Evolutionary conservation across 2,888 invertebrate species (phyloP), one percentile per base, ranked within the genome.

Genomic region (Anodontia alba): DNA sequence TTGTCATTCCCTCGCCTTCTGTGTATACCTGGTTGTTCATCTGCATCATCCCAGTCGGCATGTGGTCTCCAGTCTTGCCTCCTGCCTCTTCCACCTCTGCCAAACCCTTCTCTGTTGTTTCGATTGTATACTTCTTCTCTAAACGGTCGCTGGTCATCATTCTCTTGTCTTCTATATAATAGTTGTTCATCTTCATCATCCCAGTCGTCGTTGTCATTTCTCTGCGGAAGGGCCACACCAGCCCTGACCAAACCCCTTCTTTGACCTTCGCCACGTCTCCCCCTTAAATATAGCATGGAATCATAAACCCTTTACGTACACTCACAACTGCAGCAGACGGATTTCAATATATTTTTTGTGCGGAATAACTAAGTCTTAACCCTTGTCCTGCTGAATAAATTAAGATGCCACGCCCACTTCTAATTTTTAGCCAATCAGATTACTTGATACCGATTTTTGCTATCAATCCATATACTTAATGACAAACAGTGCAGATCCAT

Each of bases 21-120:
- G n/a, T n/a, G n/a, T n/a, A n/a, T n/a, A 26, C 67, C 33, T 29
- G 23, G 31, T 26, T 79, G 79, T 51, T 51, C 33, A 23, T 36
- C 75, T 57, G 76, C 80, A 46, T 76, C 76, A 26, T 76, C 73
- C 76, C 67, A 76, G 15, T 69, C 74, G 66, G 73, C 78, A n/a
- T n/a, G n/a, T n/a, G n/a, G n/a, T n/a, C n/a, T n/a, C 17, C 29
- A 29, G 12, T 29, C 42, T 8, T 78, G 69, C 36, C 51, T 20
- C 36, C 78, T 66, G 23, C 71, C 66, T 23, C 33, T 31, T 20
- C 42, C 20, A 0, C 43, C 66, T 3, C 66, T 23, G 17, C 57
- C 57, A 3, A 23, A 3, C 3, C n/a, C 12, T 5, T 20, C 49
- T 20, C 49, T 49, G 3, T 49, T 33, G 8, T 69, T 54, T 54